These are phyloP conservation scores for Xyliphius kryptos DNA, from an alignment of 2,113 vertebrate species.

Conservation along the genomic window DNA sequence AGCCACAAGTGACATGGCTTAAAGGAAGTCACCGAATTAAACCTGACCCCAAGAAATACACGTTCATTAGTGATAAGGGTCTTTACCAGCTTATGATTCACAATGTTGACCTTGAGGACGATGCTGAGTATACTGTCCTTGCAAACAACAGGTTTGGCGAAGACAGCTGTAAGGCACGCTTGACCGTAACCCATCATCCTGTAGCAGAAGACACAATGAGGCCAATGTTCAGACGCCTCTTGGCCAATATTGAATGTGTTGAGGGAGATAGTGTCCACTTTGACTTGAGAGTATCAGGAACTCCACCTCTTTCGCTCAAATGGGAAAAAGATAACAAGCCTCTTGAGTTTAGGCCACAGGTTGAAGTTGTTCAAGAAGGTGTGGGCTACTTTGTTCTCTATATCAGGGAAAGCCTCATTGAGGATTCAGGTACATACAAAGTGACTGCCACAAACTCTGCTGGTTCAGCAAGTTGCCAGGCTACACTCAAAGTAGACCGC, in stretches of 20 bases:
- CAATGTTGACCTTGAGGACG: constrained; percentile 78
- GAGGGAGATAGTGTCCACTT: constrained; percentile 87
- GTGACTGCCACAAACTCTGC: constrained; percentile 90
- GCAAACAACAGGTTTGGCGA: constrained; percentile 93
- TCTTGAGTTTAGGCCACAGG: constrained; percentile 78
- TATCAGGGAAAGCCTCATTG: constrained; percentile 86
- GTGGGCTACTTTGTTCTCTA: constrained; percentile 84
- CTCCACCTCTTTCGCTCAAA: constrained; percentile 72
- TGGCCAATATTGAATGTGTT: constrained; percentile 87
- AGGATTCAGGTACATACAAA: constrained; percentile 89
- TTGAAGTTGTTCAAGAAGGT: constrained; percentile 84
- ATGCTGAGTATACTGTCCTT: constrained; percentile 87
- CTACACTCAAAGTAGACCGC: constrained; percentile 85
- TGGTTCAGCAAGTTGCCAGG: constrained; percentile 87
- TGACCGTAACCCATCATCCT: constrained; percentile 82
- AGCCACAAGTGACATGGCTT: constrained; percentile 89
- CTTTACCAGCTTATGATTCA: constrained; percentile 91
- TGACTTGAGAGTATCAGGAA: constrained; percentile 89
- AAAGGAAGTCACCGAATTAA: constrained; percentile 93
- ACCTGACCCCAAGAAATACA: constrained; percentile 86
- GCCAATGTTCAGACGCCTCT: constrained; percentile 94
- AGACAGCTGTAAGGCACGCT: constrained; percentile 88
- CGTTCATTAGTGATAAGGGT: constrained; percentile 91
- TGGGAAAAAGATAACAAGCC: constrained; percentile 92
- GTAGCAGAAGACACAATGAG: constrained; percentile 80